Evolutionary conservation across 35 echinoderm and acorn worm species (phyloP).

Genomic region (Patiria miniata): DNA sequence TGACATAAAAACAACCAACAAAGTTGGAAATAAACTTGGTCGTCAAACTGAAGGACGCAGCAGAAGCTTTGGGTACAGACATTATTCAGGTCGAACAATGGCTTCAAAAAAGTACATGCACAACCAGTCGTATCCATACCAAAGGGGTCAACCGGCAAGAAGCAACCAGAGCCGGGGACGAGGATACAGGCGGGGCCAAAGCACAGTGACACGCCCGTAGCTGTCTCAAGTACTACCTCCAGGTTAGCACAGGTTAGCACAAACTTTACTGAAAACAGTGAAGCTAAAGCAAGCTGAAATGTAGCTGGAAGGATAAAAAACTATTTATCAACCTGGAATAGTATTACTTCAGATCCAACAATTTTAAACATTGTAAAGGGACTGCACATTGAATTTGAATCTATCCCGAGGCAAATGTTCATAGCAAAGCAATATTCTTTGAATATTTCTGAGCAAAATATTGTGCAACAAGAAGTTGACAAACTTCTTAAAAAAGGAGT

Average conservation of each 20-base stretch:
- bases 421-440: too few species aligned
- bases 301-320: neutral
- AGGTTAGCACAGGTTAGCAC: neutral
- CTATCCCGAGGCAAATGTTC: too few species aligned
- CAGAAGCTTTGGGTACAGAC: neutral
- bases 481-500: too few species aligned
- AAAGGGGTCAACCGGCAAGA: neutral
- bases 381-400: neutral
- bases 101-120: neutral
- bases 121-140: constrained; percentile 4
- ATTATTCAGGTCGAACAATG: neutral
- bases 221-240: neutral
- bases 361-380: neutral
- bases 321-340: neutral
- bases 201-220: neutral
- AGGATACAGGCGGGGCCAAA: neutral
- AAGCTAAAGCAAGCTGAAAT: neutral
- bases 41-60: neutral
- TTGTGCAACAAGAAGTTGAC: too few species aligned
- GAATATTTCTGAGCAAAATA: too few species aligned
- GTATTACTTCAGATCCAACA: neutral
- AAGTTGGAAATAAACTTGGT: too few species aligned
- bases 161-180: neutral
- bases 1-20: too few species aligned
- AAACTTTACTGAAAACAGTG: neutral